Base-by-base conservation (phyloP, 2,888 invertebrate genomes). In the Drosophila leonis region DNA sequence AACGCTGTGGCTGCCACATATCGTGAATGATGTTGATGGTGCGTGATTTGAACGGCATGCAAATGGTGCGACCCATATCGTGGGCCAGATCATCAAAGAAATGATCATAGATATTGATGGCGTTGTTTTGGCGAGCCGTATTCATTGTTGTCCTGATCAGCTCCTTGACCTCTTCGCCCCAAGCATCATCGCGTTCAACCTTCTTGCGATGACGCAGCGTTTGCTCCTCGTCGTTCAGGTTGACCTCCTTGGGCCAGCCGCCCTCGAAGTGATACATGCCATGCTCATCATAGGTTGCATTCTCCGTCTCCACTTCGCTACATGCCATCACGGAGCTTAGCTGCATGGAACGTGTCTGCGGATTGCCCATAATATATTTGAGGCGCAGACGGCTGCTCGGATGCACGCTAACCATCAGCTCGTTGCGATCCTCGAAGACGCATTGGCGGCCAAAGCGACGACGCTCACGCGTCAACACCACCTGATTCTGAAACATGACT, bases 181-280 rank as follows among this genome's bases (percentile, higher is more conserved):
- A 97, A 61, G 93, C 93, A 83, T 97, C 97, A 70, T 97, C 97
- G 78, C 97, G 97, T 91, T 96, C 96, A 27, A 96, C 94, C 90
- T 97, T 96, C 78, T 97, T 96, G 60, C 96, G 94, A 92, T 96
- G 96, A 60, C 97, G 94, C 46, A 94, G 91, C 10, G 96, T 95
- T 87, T 96, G 96, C 80, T 97, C 97, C 79, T 95, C 94, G 86
- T 95, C 95, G 52, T 94, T 92, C 67, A 93, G 92, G 75, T 95
- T 95, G 12, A 96, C 93, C 77, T 97, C 97, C 85, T 95, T 95
- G 2, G 97, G 97, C 97, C 97, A 97, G 20, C 97, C 97, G 69
- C 97, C 97, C 92, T 97, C 97, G 15, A 93, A 94, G 91, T 97
- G 97, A 80, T 95, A 94, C 90, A 97, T 94, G 12, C 96, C 96